Conservation (phyloP, 2,888 invertebrate genomes). For the Deilephila elpenor region DNA sequence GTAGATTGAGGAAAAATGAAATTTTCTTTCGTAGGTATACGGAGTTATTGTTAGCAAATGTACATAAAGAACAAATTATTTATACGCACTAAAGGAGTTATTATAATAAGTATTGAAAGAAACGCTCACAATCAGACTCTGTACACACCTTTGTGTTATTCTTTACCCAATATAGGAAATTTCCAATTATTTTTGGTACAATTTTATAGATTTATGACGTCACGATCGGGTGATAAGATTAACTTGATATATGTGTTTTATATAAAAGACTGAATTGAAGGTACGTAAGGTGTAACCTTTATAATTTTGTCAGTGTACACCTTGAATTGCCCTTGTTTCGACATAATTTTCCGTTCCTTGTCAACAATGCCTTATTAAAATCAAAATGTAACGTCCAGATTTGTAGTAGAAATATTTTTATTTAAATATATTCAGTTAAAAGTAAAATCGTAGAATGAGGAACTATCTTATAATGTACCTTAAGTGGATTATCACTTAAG, state of each 20-base stretch:
- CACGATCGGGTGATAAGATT: not conserved
- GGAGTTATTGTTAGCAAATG: too few species aligned
- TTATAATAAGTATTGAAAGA: not conserved
- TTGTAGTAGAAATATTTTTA: too few species aligned
- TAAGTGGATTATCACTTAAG: too few species aligned
- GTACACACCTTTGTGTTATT: slow-evolving; percentile 5
- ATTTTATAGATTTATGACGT: slow-evolving; percentile 2
- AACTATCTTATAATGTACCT: too few species aligned
- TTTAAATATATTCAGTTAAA: too few species aligned
- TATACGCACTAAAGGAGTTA: not conserved
- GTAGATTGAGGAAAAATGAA: too few species aligned
- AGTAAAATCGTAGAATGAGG: too few species aligned
- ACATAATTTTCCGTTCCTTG: not conserved
- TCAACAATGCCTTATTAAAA: too few species aligned
- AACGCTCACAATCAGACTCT: slow-evolving; percentile 1
- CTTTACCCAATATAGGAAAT: not conserved
- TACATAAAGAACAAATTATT: too few species aligned
- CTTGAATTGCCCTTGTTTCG: not conserved
- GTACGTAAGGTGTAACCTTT: not conserved
- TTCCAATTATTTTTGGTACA: not conserved
- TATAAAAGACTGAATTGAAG: not conserved
- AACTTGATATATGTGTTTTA: not conserved
- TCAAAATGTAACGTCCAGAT: too few species aligned
- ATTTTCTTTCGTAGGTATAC: too few species aligned
- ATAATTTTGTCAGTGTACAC: not conserved